A percentile compares a stretch with the other conserved stretches of the same genome.
Conservation (phyloP, 2,113 vertebrate genomes). For the Nesogale talazaci region DNA sequence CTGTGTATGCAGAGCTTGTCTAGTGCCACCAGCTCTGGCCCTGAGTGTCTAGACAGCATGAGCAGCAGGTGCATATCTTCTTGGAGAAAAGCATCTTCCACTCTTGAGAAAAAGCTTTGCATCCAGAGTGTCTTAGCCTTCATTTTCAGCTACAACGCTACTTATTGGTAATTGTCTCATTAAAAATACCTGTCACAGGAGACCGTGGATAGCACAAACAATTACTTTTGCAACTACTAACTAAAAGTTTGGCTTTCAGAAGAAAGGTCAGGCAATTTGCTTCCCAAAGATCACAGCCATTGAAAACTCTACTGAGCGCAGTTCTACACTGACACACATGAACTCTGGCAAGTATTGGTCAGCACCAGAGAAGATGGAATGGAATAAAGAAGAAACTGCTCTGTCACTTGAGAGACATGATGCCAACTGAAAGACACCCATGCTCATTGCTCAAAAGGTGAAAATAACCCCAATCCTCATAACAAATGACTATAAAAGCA, state of each 20-base stretch:
- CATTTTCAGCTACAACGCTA: background rate
- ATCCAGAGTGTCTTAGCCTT: background rate
- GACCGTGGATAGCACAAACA: background rate
- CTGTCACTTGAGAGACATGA: background rate
- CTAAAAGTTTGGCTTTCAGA: background rate
- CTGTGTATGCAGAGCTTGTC: background rate
- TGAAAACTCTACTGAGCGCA: background rate
- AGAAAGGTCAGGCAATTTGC: background rate
- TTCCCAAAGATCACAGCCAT: background rate
- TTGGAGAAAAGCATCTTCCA: background rate
- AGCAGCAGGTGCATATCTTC: background rate
- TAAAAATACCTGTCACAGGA: background rate
- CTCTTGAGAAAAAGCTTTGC: background rate
- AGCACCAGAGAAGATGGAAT: background rate
- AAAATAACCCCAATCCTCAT: background rate
- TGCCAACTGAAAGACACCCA: background rate
- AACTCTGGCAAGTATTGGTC: background rate
- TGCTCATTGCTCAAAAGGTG: background rate
- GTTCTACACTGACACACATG: background rate
- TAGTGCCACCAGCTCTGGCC: accelerated
- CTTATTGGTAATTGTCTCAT: slow-evolving; percentile 27
- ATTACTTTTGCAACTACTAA: background rate
- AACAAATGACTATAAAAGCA: background rate
- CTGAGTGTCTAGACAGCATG: too few species aligned
- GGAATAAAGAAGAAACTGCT: background rate